Base-by-base conservation (phyloP, 2,113 vertebrate species). In the Gopherus flavomarginatus region DNA sequence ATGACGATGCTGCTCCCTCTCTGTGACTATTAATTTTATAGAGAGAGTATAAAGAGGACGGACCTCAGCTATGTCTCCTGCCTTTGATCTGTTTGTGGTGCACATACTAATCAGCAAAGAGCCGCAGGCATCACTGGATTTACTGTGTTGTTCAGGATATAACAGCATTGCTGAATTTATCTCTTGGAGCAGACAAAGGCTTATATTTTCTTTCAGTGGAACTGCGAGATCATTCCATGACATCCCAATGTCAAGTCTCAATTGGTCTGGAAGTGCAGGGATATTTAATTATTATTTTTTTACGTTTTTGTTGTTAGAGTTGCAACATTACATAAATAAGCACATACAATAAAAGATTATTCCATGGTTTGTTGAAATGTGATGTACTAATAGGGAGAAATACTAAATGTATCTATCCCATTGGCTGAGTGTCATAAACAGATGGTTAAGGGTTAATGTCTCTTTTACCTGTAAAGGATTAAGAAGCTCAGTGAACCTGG, bases 1-100 rank as follows among this genome's bases (percentile, higher is more conserved):
- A 75, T 50, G 24, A 49, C 59, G 6, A 44, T 72, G 38, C 14
- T 86, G 44, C 16, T 29, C 29, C 52, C 80, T 83, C 88, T 93
- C 90, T 85, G 52, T 47, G 87, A 56, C 93, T 88, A 93, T 98
- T 97, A 92, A 96, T 97, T 97, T 97, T 95, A 95, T 95, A 92
- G 94, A 87, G 89, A 83, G 57, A 82, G 81, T 83, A 42, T 92
- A 95, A 85, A 24, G 52, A 95, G 96, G 88, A 93, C 42, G 86
- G 83, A 90, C 88, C 83, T 95, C 87, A 82, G 77, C 0, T 81
- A 9, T 21, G 86, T 31, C 87, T 96, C 19, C 79, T 10, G 81
- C 72, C 94, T 98, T 97, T 98, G 96, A 97, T 97, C 93, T 93
- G 62, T 11, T 53, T 91, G 96, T 90, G 90, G 85, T 85, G 90